Percentiles rank a stretch among this genome's conserved stretches.
These are phyloP conservation scores for Caenorhabditis sp. DNA, from an alignment of 2,888 invertebrate genomes.

Conservation along the genomic window DNA sequence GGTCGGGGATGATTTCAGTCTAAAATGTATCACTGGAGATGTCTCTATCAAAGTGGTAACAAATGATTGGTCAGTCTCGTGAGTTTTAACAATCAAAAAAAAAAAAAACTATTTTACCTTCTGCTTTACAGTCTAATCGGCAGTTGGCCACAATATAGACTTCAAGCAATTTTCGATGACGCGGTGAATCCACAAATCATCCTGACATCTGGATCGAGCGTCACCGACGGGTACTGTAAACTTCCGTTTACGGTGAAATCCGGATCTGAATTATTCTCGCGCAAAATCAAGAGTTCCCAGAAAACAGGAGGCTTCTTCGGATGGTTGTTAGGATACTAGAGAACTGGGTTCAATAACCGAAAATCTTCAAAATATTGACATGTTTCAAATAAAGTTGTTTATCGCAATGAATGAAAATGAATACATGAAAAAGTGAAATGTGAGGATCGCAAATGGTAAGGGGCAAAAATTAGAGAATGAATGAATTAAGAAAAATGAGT, in stretches of 20 bases:
- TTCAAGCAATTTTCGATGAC: background rate
- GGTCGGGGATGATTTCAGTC: too few species aligned
- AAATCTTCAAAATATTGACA: background rate
- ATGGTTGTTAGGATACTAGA: background rate
- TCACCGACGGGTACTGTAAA: background rate
- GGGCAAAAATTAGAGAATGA: conserved; percentile 1
- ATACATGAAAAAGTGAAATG: background rate
- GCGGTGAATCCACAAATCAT: background rate
- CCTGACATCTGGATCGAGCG: background rate
- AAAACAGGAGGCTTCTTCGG: background rate
- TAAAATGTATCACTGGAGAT: background rate
- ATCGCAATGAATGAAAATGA: background rate
- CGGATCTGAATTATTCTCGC: background rate
- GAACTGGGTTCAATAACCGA: too few species aligned
- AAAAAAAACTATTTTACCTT: background rate
- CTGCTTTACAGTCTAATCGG: background rate
- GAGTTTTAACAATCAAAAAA: background rate
- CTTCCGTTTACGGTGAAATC: background rate
- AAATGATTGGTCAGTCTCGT: background rate
- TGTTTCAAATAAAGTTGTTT: background rate
- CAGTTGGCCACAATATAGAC: background rate
- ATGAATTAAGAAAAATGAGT: conserved; percentile 16
- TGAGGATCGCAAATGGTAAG: background rate
- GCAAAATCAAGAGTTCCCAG: background rate
- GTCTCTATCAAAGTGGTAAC: background rate